Conservation (phyloP, 92 coral and sea anemone species). For the Siderastrea radians region DNA sequence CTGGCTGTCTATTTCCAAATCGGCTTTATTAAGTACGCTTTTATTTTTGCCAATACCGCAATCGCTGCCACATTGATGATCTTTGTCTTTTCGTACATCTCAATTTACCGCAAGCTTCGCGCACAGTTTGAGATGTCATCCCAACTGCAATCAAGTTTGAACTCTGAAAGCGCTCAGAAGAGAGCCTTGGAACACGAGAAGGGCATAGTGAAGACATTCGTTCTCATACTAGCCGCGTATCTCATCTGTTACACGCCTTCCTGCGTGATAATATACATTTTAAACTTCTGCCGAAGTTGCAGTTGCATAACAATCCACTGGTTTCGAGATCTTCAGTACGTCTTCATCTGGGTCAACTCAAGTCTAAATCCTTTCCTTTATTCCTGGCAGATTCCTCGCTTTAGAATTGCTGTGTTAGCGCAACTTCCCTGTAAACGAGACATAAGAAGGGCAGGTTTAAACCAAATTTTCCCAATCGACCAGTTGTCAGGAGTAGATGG, state of each 20-base stretch:
- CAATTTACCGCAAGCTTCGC: slow-evolving; percentile 18
- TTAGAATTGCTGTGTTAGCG: slow-evolving; percentile 62
- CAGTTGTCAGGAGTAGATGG: neutral
- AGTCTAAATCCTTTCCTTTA: slow-evolving; percentile 78
- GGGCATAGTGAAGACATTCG: neutral
- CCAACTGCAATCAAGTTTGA: slow-evolving; percentile 8
- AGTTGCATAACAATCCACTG: slow-evolving; percentile 80
- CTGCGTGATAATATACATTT: slow-evolving; percentile 75
- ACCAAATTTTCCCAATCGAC: neutral
- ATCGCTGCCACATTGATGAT: neutral
- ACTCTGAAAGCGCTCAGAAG: neutral
- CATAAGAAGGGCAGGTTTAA: neutral
- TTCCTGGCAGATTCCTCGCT: slow-evolving; percentile 76
- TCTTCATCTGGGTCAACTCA: slow-evolving; percentile 73
- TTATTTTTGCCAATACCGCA: slow-evolving; percentile 44
- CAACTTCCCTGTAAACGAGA: neutral
- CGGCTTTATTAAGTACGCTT: slow-evolving; percentile 30
- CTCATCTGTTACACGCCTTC: slow-evolving; percentile 81
- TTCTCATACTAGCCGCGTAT: slow-evolving; percentile 62
- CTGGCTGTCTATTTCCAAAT: slow-evolving; percentile 37
- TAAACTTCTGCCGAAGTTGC: slow-evolving; percentile 81
- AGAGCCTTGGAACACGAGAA: slow-evolving; percentile 1
- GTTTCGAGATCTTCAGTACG: slow-evolving; percentile 88
- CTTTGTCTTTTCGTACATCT: slow-evolving; percentile 4
- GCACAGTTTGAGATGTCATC: slow-evolving; percentile 18